Percentiles rank a stretch among this genome's conserved stretches.
Evolutionary conservation across 2,888 invertebrate genomes (phyloP).

Genomic region (Iphiclides podalirius): DNA sequence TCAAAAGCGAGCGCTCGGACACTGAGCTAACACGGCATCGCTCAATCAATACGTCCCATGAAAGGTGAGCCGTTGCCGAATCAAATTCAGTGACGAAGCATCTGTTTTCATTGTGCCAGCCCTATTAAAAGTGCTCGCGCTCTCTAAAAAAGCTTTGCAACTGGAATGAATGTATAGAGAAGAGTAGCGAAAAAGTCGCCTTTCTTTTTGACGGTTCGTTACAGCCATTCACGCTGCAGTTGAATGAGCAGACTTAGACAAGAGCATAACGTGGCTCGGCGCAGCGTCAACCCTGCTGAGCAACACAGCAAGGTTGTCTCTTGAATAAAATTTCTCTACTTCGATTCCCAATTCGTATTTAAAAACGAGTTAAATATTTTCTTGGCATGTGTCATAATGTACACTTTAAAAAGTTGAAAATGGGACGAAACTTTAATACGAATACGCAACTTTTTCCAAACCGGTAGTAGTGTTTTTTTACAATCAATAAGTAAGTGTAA

Average conservation of each 20-base stretch:
- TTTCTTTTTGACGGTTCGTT: conserved; percentile 30
- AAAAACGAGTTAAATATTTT: no score
- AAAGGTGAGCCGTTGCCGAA: conserved; percentile 5
- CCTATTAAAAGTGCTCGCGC: conserved; percentile 35
- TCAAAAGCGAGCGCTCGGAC: not conserved
- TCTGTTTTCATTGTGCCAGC: conserved; percentile 27
- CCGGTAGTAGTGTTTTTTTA: no score
- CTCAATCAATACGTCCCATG: conserved; percentile 14
- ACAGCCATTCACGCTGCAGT: conserved; percentile 25
- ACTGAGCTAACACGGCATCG: not conserved
- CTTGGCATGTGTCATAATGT: no score
- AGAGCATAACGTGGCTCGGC: no score
- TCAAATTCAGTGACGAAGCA: conserved; percentile 18
- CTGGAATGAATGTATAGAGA: conserved; percentile 28
- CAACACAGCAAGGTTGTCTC: no score
- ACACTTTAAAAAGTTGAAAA: no score
- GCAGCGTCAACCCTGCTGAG: no score
- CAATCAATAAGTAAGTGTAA: no score
- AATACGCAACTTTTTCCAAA: no score
- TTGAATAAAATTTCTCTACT: no score
- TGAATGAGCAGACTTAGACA: conserved; percentile 22
- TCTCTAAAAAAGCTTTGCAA: conserved; percentile 33
- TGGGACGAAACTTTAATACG: no score
- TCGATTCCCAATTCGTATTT: no score
- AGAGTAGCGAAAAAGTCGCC: conserved; percentile 31